Base-by-base conservation (phyloP, 1,140 invertebrate genomes). In the Drosophila santomea region DNA sequence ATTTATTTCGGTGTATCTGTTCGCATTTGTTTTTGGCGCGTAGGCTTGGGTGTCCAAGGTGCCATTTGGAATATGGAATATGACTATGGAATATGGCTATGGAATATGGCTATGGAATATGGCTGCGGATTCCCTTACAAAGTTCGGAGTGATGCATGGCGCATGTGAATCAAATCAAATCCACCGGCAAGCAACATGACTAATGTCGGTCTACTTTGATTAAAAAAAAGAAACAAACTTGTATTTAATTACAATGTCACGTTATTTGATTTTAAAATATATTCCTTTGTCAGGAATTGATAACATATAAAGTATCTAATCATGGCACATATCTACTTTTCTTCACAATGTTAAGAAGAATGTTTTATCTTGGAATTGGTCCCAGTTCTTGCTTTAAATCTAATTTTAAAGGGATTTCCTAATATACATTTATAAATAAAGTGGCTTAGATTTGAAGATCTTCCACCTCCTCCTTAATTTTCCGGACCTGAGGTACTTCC, bases 31-130 rank as follows among this genome's bases (percentile, higher is more conserved):
- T 74, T 72, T 52, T 25, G 60, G 59, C 45, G 35, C 25, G 38
- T 32, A 52, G 61, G 56, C 60, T 77, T 61, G 47, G 74, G 55
- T 77, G 74, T 71, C 74, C 74, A 77, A 77, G 63, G 74, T 71
- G 50, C 32, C 28, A 41, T n/a, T 57, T 60, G 52, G 28, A 45
- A 45, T 66, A 41, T 60, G 35, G 38, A 35, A 35, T 20, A 20
- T 20, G 20, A 20, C 20, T 20, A 20, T 20, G 20, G 20, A 2
- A 20, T 20, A 20, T 20, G 20, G 20, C 20, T n/a, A 44, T 28
- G 67, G 64, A 48, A 38, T 71, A 32, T 8, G 32, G 32, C 32
- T 32, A 44, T 28, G 67, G 64, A 48, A 38, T 71, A 32, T 8
- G 32, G 32, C 32, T 32, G 32, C 44, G 63, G 51, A 48, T 57